Evolutionary conservation across 2,113 vertebrate species (phyloP).

Genomic region (Ondatra zibethicus): DNA sequence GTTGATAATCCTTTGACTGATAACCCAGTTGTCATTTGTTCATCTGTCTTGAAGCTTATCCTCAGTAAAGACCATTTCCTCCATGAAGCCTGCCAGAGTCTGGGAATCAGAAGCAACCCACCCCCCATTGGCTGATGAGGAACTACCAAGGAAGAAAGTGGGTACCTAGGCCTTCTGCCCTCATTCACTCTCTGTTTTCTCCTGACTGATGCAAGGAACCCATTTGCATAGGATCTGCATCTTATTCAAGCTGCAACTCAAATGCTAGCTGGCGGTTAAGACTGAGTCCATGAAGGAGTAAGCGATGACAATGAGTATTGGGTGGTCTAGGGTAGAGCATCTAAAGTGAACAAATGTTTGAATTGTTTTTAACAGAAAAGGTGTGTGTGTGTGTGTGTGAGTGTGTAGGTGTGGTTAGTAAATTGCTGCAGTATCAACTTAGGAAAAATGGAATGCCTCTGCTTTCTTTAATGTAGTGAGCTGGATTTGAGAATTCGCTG

Average conservation of each 20-base stretch:
- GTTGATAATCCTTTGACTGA: background rate
- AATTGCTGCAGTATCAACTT: background rate
- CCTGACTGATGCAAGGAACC: background rate
- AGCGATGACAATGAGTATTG: background rate
- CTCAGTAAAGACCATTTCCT: too few species aligned
- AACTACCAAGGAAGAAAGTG: background rate
- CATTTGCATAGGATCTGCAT: rapidly evolving
- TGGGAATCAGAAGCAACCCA: background rate
- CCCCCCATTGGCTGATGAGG: too few species aligned
- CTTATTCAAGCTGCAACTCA: background rate
- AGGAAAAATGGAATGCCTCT: background rate
- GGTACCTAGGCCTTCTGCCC: background rate
- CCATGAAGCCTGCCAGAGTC: background rate
- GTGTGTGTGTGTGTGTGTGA: background rate
- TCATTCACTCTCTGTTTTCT: background rate
- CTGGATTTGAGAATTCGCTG: background rate
- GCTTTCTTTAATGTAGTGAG: background rate
- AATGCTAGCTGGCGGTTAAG: background rate
- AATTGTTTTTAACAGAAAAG: background rate
- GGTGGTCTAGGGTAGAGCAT: background rate
- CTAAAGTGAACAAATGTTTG: background rate
- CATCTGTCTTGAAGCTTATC: background rate
- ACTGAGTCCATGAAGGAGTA: background rate
- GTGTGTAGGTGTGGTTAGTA: background rate
- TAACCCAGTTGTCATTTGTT: background rate